Evolutionary conservation across 2,888 invertebrate genomes (phyloP), one percentile per base, ranked within the genome.

Genomic region (Cloeon dipterum): DNA sequence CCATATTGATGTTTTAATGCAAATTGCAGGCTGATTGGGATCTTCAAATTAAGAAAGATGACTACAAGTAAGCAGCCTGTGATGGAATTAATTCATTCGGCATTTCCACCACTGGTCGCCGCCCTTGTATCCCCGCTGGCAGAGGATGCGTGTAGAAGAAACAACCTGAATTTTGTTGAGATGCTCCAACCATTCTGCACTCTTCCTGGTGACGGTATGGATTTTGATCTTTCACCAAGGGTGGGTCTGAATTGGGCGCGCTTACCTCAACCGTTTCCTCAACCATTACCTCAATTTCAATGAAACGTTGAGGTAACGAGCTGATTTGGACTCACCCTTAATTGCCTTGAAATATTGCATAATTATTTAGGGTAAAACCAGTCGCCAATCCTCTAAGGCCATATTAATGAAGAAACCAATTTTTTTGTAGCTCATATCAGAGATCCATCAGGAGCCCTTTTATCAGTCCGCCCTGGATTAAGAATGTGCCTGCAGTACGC

Each of bases 31-130:
- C n/a, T n/a, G n/a, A n/a, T n/a, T n/a, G n/a, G n/a, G n/a, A n/a
- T n/a, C n/a, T n/a, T n/a, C n/a, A n/a, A n/a, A n/a, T n/a, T n/a
- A n/a, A n/a, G 23, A 11, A 23, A 23, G 8, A 29, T 29, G 29
- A 16, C 7, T 5, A n/a, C 16, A n/a, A 5, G 29, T 5, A n/a
- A 16, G 14, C 29, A 29, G 14, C 7, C n/a, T 7, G 29, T 29
- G 5, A n/a, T 16, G 11, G 88, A 91, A 58, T 82, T 88, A 54
- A 79, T 91, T 45, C 77, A 79, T 57, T 76, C 74, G 56, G 74
- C 83, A 29, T 93, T 91, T 59, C 82, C 82, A 33, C 91, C 93
- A 2, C 69, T 81, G 55, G 68, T 93, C 44, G 89, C 86, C 35
- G 78, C 85, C 18, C 61, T 89, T 45, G 75, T 77, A 50, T 86